Conservation (phyloP, 2,113 vertebrate genomes). For the Dicentrarchus labrax region DNA sequence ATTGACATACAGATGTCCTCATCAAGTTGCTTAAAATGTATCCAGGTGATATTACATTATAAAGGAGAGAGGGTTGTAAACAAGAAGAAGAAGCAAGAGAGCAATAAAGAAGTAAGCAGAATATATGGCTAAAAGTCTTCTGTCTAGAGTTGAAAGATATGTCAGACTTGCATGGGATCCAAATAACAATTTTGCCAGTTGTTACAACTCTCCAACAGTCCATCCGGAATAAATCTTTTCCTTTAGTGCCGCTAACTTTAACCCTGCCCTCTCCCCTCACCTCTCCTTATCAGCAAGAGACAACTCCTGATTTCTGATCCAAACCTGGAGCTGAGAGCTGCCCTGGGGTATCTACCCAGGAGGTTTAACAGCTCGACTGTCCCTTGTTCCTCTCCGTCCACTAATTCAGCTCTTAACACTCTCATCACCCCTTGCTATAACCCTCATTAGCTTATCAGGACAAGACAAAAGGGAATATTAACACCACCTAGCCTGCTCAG, state of each 20-base stretch:
- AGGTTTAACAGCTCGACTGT: slow-evolving; percentile 51
- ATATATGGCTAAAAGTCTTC: neutral
- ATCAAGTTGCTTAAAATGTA: neutral
- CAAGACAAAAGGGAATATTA: slow-evolving; percentile 82
- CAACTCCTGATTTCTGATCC: slow-evolving; percentile 40
- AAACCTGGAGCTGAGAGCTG: slow-evolving; percentile 38
- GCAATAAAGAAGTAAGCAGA: neutral
- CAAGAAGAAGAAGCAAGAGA: too few relatives aligned
- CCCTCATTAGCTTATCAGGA: slow-evolving; percentile 83
- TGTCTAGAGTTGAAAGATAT: neutral
- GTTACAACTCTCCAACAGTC: neutral
- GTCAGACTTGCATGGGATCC: neutral
- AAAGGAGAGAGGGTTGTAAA: too few relatives aligned
- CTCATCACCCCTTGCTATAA: slow-evolving; percentile 68
- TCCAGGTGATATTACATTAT: too few relatives aligned
- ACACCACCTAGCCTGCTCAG: slow-evolving; percentile 53
- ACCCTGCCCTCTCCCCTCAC: neutral
- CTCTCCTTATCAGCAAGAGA: slow-evolving; percentile 27
- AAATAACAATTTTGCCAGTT: neutral
- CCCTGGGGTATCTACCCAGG: slow-evolving; percentile 8
- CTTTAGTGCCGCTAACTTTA: neutral
- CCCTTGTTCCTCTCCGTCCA: slow-evolving; percentile 61
- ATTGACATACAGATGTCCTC: neutral
- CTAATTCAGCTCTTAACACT: slow-evolving; percentile 75
- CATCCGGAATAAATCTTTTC: neutral